Percentiles rank a stretch among this genome's conserved stretches.
Conservation (phyloP, 2,888 invertebrate species). For the Lagria hirta region DNA sequence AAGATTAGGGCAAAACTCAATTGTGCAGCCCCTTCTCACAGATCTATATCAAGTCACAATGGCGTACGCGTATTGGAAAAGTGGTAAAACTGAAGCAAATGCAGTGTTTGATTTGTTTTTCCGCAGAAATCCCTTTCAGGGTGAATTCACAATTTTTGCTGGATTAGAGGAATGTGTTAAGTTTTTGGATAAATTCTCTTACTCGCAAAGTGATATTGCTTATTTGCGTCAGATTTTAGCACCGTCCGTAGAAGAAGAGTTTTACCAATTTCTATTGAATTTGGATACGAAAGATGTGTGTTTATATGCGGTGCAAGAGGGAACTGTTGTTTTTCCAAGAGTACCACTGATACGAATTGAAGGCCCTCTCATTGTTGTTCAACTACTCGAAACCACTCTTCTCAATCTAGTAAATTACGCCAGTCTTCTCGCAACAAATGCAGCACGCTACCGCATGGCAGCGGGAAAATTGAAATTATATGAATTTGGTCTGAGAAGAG, state of each 20-base stretch:
- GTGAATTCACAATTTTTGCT: constrained; percentile 98
- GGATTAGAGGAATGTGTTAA: constrained; percentile 95
- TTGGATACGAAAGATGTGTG: constrained; percentile 82
- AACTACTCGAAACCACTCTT: constrained; percentile 93
- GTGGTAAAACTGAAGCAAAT: constrained; percentile 82
- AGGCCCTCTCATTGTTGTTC: constrained; percentile 93
- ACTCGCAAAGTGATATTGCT: constrained; percentile 90
- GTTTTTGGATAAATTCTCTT: constrained; percentile 87
- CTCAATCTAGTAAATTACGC: constrained; percentile 96
- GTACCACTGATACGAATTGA: constrained; percentile 91
- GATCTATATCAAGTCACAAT: constrained; percentile 98
- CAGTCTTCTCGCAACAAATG: constrained; percentile 97
- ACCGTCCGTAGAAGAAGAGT: constrained; percentile 79
- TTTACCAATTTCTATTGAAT: constrained; percentile 81
- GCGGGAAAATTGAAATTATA: constrained; percentile 87
- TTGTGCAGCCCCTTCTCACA: constrained; percentile 87
- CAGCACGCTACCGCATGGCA: constrained; percentile 92
- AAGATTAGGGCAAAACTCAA: constrained; percentile 66
- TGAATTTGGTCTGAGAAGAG: constrained; percentile 95
- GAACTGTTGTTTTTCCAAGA: constrained; percentile 94
- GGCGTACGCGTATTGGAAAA: constrained; percentile 99
- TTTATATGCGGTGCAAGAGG: constrained; percentile 91
- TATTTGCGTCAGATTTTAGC: constrained; percentile 87
- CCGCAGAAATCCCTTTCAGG: constrained; percentile 93
- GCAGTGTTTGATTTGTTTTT: constrained; percentile 98